Conservation (phyloP, 2,888 invertebrate genomes). For the Ectemnius continuus region DNA sequence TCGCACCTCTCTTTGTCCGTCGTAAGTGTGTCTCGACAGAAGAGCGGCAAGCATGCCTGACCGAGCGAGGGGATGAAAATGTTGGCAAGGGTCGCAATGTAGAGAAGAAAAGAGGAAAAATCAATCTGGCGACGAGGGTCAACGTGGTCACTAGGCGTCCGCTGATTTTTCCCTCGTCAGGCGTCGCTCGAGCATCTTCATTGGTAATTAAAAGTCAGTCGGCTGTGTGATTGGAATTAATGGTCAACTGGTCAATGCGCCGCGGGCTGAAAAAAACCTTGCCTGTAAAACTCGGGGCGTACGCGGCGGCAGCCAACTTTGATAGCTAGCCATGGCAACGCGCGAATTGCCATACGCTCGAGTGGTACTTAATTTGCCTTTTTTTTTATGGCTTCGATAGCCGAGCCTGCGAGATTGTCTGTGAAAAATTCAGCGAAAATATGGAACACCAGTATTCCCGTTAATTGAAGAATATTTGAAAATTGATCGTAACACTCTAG, state of each 20-base stretch:
- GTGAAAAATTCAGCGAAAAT: too few species aligned
- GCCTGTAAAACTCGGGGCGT: slow-evolving; percentile 50
- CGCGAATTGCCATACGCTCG: slow-evolving; percentile 26
- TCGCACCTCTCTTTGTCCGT: slow-evolving; percentile 10
- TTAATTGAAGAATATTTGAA: too few species aligned
- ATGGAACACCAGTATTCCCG: too few species aligned
- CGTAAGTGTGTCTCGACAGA: slow-evolving; percentile 28
- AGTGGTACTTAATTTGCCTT: slow-evolving; percentile 23
- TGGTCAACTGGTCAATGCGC: slow-evolving; percentile 74
- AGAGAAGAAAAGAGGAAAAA: slow-evolving; percentile 27
- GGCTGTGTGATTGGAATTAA: slow-evolving; percentile 76
- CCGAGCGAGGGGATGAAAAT: slow-evolving; percentile 41
- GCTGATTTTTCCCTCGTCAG: slow-evolving; percentile 70
- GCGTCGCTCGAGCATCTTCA: slow-evolving; percentile 72
- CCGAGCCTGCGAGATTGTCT: too few species aligned
- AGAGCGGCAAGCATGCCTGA: slow-evolving; percentile 44
- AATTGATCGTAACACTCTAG: too few species aligned
- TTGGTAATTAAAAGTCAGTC: slow-evolving; percentile 76
- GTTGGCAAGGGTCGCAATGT: slow-evolving; percentile 12
- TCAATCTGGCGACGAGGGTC: slow-evolving; percentile 51
- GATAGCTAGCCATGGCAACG: slow-evolving; percentile 19
- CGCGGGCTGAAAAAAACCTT: slow-evolving; percentile 58
- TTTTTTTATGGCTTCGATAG: slow-evolving; percentile 13
- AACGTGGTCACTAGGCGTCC: slow-evolving; percentile 38
- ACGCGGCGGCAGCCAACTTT: slow-evolving; percentile 32